A percentile compares a stretch with the other conserved stretches of the same genome.
phyloP scores from a whole-genome alignment of 1,140 invertebrate species.

The Aphelenchoides fujianensis region DNA sequence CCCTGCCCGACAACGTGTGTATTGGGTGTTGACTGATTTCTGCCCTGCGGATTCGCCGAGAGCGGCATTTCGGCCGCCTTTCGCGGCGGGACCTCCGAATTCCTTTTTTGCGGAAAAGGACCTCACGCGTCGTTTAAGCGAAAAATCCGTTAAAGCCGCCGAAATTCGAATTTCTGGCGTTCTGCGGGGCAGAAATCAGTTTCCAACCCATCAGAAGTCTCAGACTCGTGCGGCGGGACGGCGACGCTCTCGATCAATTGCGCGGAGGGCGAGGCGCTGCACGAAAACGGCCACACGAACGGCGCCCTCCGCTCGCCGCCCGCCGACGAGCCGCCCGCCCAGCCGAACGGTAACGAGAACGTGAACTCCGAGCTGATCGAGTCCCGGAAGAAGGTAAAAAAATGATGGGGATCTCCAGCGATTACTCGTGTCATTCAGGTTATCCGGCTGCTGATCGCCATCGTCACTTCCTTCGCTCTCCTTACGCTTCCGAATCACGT shows the following conservation, averaged over 20 bases:
- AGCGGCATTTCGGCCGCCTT: too few relatives aligned
- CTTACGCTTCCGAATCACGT: slow-evolving; percentile 57
- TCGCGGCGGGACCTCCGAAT: too few relatives aligned
- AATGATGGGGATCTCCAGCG: too few relatives aligned
- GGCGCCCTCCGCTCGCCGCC: background rate
- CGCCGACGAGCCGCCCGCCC: slow-evolving; percentile 5
- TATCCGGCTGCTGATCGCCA: slow-evolving; percentile 58
- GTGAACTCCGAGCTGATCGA: slow-evolving; percentile 30
- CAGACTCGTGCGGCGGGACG: slow-evolving; percentile 17
- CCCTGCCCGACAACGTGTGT: too few relatives aligned
- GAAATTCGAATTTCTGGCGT: too few relatives aligned
- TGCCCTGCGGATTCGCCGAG: too few relatives aligned
- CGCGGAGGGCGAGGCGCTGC: slow-evolving; percentile 9
- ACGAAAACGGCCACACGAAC: slow-evolving; percentile 9
- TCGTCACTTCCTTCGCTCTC: slow-evolving; percentile 56
- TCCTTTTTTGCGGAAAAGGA: too few relatives aligned
- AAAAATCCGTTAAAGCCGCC: background rate
- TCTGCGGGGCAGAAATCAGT: background rate
- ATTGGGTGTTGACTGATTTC: too few relatives aligned
- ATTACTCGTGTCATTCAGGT: too few relatives aligned
- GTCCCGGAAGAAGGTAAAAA: slow-evolving; percentile 31
- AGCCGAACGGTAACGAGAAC: background rate
- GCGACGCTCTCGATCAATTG: slow-evolving; percentile 15
- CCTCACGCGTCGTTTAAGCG: background rate
- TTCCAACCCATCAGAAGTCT: background rate